These are phyloP conservation scores for Megaceryle alcyon DNA, from an alignment of 2,797 vertebrate genomes.

Conservation along the genomic window DNA sequence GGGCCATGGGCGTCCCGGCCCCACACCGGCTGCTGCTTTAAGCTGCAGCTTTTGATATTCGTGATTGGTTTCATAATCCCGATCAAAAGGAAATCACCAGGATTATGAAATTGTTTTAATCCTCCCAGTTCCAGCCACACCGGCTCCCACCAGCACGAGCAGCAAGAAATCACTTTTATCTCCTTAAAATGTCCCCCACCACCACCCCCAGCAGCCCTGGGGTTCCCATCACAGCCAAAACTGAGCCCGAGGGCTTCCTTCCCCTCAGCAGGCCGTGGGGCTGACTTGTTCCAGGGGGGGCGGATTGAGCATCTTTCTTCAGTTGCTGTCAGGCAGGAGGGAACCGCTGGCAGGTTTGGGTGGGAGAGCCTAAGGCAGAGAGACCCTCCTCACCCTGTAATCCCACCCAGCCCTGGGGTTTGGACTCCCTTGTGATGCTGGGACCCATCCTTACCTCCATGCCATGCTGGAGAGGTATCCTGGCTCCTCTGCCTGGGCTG, in stretches of 20 bases:
- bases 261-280: fast-evolving
- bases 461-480: neutral
- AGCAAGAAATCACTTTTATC: constrained; percentile 27
- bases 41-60: constrained; percentile 75
- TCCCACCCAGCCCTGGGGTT: neutral
- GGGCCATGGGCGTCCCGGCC: neutral
- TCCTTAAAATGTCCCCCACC: neutral
- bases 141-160: neutral
- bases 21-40: neutral
- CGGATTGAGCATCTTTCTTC: fast-evolving
- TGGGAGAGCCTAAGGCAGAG: neutral
- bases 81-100: constrained; percentile 73
- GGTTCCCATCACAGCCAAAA: neutral
- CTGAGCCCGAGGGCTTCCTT: neutral
- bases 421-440: fast-evolving
- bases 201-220: neutral
- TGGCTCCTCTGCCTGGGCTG: neutral
- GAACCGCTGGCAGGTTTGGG: neutral
- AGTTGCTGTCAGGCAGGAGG: neutral
- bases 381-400: fast-evolving
- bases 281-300: neutral
- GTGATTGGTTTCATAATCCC: constrained; percentile 81
- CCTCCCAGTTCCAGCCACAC: neutral
- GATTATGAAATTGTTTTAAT: constrained; percentile 79
- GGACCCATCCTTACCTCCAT: neutral